Evolutionary conservation across 2,888 invertebrate genomes (phyloP), one percentile per base, ranked within the genome.

Genomic region (Pristionchus mayeri): DNA sequence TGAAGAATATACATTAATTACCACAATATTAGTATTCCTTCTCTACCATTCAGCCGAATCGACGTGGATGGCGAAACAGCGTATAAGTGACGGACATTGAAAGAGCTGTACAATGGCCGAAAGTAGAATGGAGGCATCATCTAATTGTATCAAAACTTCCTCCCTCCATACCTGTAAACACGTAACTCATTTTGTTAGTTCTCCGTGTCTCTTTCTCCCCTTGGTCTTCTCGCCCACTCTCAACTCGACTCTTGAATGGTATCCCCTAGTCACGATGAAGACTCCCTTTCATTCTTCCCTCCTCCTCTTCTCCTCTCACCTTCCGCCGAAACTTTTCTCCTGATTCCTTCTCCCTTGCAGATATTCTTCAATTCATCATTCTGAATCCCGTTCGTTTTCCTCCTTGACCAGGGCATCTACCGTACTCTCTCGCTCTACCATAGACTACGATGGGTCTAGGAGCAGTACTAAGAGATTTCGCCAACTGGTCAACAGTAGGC

Each of bases 401-500:
- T 76, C 76, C 76, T 48, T 76, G 76, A 76, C 48, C 48, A 48
- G 76, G 76, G 50, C 48, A 48, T 37, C 18, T 76, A 76, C 44
- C 30, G 50, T 76, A 76, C 13, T 50, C 76, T n/a, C 24, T n/a
- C 16, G 13, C 50, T 76, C n/a, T n/a, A 75, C 44, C 37, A 24
- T 48, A 48, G 30, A 27, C 79, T 24, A 34, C 16, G 27, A 86
- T 84, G 85, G 82, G 87, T n/a, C 54, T 89, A 24, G 86, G 86
- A 7, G 87, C 87, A 52, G 87, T 89, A n/a, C 87, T 88, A 54
- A 80, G 83, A n/a, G 89, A 89, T 84, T 89, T 89, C 54, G 88
- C 88, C 60, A 87, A 88, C 85, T 89, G 89, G 89, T 87, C 87
- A 9, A 89, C 89, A 11, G 88, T 89, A 40, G 87, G 86, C n/a